A percentile compares a stretch with the other conserved stretches of the same genome.
Conservation (phyloP, 1,140 invertebrate species). For the Zaprionus taronus region DNA sequence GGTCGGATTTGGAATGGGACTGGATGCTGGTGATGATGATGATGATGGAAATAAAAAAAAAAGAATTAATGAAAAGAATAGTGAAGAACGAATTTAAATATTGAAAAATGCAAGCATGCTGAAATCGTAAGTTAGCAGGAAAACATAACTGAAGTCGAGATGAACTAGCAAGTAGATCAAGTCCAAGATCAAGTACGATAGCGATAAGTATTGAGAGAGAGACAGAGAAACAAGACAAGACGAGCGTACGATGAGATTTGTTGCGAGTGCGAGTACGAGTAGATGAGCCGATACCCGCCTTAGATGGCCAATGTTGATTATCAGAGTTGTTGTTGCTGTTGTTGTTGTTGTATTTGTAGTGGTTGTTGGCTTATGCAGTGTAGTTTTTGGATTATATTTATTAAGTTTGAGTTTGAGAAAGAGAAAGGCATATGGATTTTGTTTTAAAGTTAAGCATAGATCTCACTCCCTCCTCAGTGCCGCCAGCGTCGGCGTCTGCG, state of each 20-base stretch:
- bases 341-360: constrained; percentile 29
- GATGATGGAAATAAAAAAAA: background rate
- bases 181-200: constrained; percentile 28
- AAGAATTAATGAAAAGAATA: background rate
- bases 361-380: constrained; percentile 13
- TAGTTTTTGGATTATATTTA: constrained; percentile 71
- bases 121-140: constrained; percentile 51
- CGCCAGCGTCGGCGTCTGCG: constrained; percentile 60
- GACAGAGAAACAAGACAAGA: constrained; percentile 34
- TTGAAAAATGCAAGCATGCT: constrained; percentile 57
- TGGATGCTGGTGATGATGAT: constrained; percentile 19
- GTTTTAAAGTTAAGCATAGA: constrained; percentile 69
- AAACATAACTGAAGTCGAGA: constrained; percentile 36
- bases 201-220: constrained; percentile 31
- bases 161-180: constrained; percentile 51
- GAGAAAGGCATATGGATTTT: constrained; percentile 57
- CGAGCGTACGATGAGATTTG: constrained; percentile 53
- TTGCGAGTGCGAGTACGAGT: constrained; percentile 30
- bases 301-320: background rate
- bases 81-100: constrained; percentile 16
- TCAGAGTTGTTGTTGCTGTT: background rate
- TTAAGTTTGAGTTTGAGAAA: constrained; percentile 46
- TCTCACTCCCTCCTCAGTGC: constrained; percentile 48
- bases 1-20: constrained; percentile 31
- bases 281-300: constrained; percentile 17